Evolutionary conservation across 2,888 invertebrate species (phyloP).

Genomic region (Limenitis camilla): DNA sequence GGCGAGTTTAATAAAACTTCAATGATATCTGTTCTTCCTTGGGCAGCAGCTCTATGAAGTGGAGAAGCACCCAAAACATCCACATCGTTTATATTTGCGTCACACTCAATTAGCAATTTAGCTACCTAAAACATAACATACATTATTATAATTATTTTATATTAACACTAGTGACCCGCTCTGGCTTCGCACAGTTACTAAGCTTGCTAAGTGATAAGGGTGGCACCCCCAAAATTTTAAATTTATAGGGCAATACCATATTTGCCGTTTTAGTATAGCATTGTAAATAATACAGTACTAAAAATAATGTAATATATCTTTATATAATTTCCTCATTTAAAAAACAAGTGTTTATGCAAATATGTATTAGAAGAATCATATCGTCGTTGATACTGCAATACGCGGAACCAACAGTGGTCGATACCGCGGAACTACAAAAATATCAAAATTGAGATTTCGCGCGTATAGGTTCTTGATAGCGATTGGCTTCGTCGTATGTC

Average conservation of each 20-base stretch:
- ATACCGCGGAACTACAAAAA: constrained; percentile 1
- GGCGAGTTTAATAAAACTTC: constrained; percentile 77
- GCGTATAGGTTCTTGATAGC: constrained; percentile 9
- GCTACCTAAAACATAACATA: constrained; percentile 77
- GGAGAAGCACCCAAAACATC: constrained; percentile 74
- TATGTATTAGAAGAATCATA: too few species aligned
- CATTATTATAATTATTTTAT: background rate
- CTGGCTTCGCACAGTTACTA: background rate
- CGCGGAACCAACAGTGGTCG: too few species aligned
- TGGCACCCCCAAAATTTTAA: too few species aligned
- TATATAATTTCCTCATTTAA: too few species aligned
- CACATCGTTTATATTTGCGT: constrained; percentile 76
- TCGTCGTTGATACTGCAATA: too few species aligned
- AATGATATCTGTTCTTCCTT: constrained; percentile 84
- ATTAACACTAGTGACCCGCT: background rate
- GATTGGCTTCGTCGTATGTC: constrained; percentile 9
- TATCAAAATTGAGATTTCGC: constrained; percentile 14
- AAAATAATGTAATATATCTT: too few species aligned
- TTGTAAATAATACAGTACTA: too few species aligned
- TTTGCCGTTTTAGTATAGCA: too few species aligned
- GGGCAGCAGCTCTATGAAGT: constrained; percentile 86
- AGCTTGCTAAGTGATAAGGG: too few species aligned
- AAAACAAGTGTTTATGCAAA: too few species aligned
- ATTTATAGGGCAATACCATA: too few species aligned
- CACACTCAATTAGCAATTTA: constrained; percentile 76